A percentile compares a stretch with the other conserved stretches of the same genome.
phyloP scores from a whole-genome alignment of 2,888 invertebrate genomes.

The Mesopsocus fuscifrons region DNA sequence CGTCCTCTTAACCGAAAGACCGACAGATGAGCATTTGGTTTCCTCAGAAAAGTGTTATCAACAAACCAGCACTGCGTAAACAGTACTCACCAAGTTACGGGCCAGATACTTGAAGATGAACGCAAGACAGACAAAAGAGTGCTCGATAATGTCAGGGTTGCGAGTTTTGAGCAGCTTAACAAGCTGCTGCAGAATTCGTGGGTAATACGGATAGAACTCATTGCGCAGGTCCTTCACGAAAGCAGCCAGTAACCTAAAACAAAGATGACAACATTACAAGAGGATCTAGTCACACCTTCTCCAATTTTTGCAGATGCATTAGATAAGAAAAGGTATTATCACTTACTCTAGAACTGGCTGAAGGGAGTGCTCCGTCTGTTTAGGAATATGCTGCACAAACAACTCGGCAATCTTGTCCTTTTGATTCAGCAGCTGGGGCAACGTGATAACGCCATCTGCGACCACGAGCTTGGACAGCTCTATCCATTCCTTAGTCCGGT shows the following conservation, averaged over 20 bases:
- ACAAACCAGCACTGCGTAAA: not conserved
- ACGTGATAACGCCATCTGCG: slow-evolving; percentile 46
- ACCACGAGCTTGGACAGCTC: slow-evolving; percentile 52
- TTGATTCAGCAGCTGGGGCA: slow-evolving; percentile 65
- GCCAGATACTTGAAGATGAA: slow-evolving; percentile 81
- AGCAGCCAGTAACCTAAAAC: slow-evolving; percentile 56
- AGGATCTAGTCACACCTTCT: too few species aligned
- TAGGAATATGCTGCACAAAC: slow-evolving; percentile 50
- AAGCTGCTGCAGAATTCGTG: slow-evolving; percentile 49
- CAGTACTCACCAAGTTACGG: slow-evolving; percentile 37
- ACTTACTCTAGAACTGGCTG: slow-evolving; percentile 76
- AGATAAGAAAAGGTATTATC: too few species aligned
- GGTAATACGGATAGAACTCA: slow-evolving; percentile 78
- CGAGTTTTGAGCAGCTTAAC: slow-evolving; percentile 51
- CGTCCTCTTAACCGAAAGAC: too few species aligned
- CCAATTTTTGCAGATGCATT: too few species aligned
- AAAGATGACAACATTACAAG: too few species aligned
- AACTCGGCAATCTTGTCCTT: slow-evolving; percentile 56
- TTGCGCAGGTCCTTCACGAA: slow-evolving; percentile 70
- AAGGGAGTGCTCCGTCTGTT: slow-evolving; percentile 50
- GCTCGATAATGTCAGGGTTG: slow-evolving; percentile 70
- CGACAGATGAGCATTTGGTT: too few species aligned
- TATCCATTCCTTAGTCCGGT: slow-evolving; percentile 65
- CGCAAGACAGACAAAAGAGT: slow-evolving; percentile 68
- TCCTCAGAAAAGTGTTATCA: too few species aligned